Conservation (phyloP, 1,140 invertebrate species). For the Halyomorpha halys region DNA sequence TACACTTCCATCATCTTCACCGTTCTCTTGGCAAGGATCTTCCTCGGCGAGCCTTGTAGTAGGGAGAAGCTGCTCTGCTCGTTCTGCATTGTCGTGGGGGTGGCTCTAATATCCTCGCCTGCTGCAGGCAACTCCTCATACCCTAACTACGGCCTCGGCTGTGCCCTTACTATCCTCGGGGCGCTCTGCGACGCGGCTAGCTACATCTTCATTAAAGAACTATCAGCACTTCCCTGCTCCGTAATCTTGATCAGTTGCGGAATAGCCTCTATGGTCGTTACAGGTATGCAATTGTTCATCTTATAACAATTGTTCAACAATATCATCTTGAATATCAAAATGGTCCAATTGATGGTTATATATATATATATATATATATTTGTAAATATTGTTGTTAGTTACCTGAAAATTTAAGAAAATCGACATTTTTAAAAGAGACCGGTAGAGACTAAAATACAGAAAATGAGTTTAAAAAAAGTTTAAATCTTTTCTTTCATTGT, state of each 20-base stretch:
- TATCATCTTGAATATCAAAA: too few relatives aligned
- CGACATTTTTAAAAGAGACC: too few relatives aligned
- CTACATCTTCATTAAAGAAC: slow-evolving; percentile 9
- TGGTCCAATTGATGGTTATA: too few relatives aligned
- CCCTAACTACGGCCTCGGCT: slow-evolving; percentile 13
- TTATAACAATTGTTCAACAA: too few relatives aligned
- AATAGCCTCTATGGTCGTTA: neutral
- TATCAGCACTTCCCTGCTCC: slow-evolving; percentile 1
- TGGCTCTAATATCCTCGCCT: neutral
- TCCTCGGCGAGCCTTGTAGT: slow-evolving; percentile 14
- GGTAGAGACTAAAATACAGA: too few relatives aligned
- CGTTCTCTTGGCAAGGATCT: slow-evolving; percentile 13
- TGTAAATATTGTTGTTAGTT: too few relatives aligned
- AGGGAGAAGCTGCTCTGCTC: neutral
- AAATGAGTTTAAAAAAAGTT: too few relatives aligned
- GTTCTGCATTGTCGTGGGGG: neutral
- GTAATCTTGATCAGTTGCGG: slow-evolving; percentile 11
- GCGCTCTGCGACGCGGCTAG: slow-evolving; percentile 8
- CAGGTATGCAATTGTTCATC: too few relatives aligned
- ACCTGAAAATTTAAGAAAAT: too few relatives aligned
- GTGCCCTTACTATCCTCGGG: neutral
- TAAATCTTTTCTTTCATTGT: too few relatives aligned
- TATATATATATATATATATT: too few relatives aligned
- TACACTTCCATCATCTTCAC: slow-evolving; percentile 21
- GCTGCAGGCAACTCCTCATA: slow-evolving; percentile 1